Evolutionary conservation across 2,113 vertebrate species (phyloP).

Genomic region (Leptocoma aspasia): DNA sequence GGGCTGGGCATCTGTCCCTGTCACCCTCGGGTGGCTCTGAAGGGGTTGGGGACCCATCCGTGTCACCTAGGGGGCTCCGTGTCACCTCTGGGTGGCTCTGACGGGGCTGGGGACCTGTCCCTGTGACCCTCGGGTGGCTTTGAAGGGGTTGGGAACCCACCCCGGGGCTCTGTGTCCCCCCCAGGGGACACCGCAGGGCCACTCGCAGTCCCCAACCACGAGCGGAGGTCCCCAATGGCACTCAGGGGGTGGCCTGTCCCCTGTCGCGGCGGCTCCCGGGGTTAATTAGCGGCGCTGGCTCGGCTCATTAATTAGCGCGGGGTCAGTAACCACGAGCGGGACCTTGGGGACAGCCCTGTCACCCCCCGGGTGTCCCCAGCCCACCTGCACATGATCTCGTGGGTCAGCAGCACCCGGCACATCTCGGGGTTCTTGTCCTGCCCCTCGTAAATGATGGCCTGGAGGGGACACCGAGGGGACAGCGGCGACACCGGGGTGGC

Average conservation of each 20-base stretch:
- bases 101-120: rapidly evolving
- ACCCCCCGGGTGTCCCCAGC: neutral
- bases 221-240: neutral
- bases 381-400: constrained; percentile 70
- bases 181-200: rapidly evolving
- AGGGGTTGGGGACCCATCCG: rapidly evolving
- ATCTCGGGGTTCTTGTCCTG: constrained; percentile 98
- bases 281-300: neutral
- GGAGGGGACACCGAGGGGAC: neutral
- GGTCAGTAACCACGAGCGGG: too few species aligned
- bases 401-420: constrained; percentile 94
- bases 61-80: neutral
- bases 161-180: neutral
- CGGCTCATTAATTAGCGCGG: neutral
- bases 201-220: neutral
- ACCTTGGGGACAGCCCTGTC: neutral
- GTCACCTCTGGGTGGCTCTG: neutral
- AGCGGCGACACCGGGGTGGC: neutral
- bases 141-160: neutral
- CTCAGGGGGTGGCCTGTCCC: neutral
- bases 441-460: constrained; percentile 94
- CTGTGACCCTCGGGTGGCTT: neutral
- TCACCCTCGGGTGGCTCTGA: neutral
- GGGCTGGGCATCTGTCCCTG: rapidly evolving
- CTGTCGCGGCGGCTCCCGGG: rapidly evolving